Conservation (phyloP, 37 sponge, comb jelly and placozoan genomes). For the Haliclona indistincta region DNA sequence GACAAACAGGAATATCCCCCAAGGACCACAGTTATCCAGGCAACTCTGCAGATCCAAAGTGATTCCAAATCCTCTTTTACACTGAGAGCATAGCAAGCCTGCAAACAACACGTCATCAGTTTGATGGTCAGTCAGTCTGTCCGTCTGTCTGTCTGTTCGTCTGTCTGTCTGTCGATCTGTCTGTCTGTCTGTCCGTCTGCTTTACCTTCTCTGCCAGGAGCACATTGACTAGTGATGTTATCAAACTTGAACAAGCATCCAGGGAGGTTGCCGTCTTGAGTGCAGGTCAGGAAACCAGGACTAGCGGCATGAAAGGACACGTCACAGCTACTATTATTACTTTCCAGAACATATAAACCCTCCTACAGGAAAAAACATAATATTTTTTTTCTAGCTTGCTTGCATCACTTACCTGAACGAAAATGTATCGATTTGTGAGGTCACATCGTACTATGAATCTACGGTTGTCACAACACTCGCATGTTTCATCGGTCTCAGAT, state of each 20-base stretch:
- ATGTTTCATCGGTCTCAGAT: not conserved
- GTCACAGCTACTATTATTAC: not conserved
- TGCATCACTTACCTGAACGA: slow-evolving; percentile 38
- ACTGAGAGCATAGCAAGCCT: not conserved
- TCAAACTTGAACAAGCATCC: slow-evolving; percentile 64
- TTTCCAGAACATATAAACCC: slow-evolving; percentile 44
- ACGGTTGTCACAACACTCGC: slow-evolving; percentile 4
- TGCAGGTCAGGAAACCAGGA: slow-evolving; percentile 62
- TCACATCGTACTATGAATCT: slow-evolving; percentile 43
- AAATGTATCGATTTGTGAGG: slow-evolving; percentile 44
- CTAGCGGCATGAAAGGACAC: slow-evolving; percentile 19
- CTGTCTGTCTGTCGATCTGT: too few species aligned
- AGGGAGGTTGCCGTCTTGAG: slow-evolving; percentile 39
- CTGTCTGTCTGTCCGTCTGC: too few species aligned
- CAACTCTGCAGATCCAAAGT: not conserved
- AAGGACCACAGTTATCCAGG: not conserved
- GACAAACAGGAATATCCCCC: too few species aligned
- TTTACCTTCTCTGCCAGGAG: slow-evolving; percentile 47
- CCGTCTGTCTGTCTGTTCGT: too few species aligned
- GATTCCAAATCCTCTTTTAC: not conserved
- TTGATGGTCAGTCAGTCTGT: too few species aligned
- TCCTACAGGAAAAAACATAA: not conserved
- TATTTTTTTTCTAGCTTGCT: not conserved
- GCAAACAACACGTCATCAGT: too few species aligned
- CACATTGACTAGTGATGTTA: slow-evolving; percentile 48